Evolutionary conservation across 1,140 invertebrate genomes (phyloP).

Genomic region (Lepeophtheirus salmonis): DNA sequence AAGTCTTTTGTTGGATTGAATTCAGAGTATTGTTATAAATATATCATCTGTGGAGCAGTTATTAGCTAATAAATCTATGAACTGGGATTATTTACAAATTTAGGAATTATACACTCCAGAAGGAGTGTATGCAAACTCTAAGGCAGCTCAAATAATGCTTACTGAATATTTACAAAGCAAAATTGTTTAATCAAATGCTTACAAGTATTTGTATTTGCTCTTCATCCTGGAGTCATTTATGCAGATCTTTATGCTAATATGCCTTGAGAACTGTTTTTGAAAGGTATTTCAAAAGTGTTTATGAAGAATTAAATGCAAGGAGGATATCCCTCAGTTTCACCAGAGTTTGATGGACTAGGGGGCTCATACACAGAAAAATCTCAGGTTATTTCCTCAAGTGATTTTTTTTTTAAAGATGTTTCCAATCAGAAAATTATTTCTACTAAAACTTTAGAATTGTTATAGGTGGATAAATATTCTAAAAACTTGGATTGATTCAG

Average conservation of each 20-base stretch:
- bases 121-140: conserved; percentile 62
- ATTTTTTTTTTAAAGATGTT: neutral
- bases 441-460: neutral
- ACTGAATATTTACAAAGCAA: conserved; percentile 45
- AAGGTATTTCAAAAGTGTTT: neutral
- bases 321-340: neutral
- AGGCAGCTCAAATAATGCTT: conserved; percentile 62
- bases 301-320: conserved; percentile 16
- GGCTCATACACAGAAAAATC: conserved; percentile 14
- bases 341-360: neutral
- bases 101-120: conserved; percentile 44
- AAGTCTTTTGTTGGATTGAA: conserved; percentile 51
- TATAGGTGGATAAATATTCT: neutral
- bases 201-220: conserved; percentile 46
- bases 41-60: conserved; percentile 60
- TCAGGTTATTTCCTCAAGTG: neutral
- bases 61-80: conserved; percentile 37
- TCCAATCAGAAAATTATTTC: neutral
- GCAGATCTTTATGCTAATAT: conserved; percentile 49
- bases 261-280: neutral
- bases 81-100: conserved; percentile 55
- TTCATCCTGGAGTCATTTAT: conserved; percentile 72
- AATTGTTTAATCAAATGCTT: conserved; percentile 25
- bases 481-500: too few species aligned
- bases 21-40: conserved; percentile 58